A percentile compares a stretch with the other conserved stretches of the same genome.
Conservation (phyloP, 1,140 invertebrate genomes). For the Cryptotermes secundus region DNA sequence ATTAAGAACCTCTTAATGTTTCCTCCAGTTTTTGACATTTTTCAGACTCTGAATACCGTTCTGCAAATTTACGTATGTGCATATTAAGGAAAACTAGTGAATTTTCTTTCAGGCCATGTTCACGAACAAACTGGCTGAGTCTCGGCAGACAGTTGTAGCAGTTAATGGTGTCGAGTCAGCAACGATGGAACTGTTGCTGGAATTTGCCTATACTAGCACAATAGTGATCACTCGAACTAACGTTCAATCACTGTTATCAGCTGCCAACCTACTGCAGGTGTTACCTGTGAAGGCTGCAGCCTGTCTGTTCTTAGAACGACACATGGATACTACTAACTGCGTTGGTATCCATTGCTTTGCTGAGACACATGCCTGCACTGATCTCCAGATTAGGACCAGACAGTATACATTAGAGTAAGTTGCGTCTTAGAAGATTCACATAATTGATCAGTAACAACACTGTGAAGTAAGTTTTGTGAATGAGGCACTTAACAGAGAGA, state of each 20-base stretch:
- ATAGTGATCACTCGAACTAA: conserved; percentile 55
- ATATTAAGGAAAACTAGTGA: not conserved
- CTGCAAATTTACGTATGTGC: not conserved
- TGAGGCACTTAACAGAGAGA: too few relatives aligned
- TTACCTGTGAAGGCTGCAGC: conserved; percentile 55
- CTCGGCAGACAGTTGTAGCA: conserved; percentile 50
- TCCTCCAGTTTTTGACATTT: conserved; percentile 9
- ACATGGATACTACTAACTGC: conserved; percentile 58
- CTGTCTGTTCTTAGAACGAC: conserved; percentile 54
- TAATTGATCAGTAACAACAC: too few relatives aligned
- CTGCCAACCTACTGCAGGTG: conserved; percentile 59
- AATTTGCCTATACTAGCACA: conserved; percentile 59
- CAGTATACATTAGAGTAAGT: conserved; percentile 40
- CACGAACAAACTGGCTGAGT: conserved; percentile 50
- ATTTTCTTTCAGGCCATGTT: conserved; percentile 52
- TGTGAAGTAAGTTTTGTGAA: too few relatives aligned
- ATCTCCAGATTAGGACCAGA: conserved; percentile 51
- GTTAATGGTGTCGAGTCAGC: conserved; percentile 55
- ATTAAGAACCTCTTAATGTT: not conserved
- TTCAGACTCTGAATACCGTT: not conserved
- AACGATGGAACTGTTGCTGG: conserved; percentile 53
- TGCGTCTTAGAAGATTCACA: too few relatives aligned
- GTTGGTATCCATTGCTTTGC: conserved; percentile 61
- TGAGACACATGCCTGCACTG: conserved; percentile 54
- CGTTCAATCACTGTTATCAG: conserved; percentile 58